phyloP scores from a whole-genome alignment of 2,888 invertebrate genomes.

The Tetranychus piercei region DNA sequence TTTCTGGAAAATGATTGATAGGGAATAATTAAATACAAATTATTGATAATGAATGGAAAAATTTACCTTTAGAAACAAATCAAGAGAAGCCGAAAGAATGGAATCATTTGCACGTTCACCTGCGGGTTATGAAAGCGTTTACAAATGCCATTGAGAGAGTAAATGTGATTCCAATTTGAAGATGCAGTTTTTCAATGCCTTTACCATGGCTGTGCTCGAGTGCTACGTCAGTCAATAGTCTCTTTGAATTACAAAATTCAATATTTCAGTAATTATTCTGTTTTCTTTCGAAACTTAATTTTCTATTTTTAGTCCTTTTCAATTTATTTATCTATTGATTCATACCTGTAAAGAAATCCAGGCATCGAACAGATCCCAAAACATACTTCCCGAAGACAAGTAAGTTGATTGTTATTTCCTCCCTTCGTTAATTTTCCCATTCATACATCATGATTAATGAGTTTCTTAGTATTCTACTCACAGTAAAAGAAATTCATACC shows the following conservation, averaged over 20 bases:
- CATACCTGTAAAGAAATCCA: conserved; percentile 80
- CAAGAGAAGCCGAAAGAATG: conserved; percentile 29
- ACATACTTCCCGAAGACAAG: conserved; percentile 46
- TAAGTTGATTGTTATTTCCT: conserved; percentile 20
- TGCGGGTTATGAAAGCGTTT: conserved; percentile 38
- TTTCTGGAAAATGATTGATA: too few species aligned
- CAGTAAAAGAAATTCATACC: conserved; percentile 18
- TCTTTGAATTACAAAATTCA: background rate
- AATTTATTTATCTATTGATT: conserved; percentile 63
- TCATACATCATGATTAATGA: background rate
- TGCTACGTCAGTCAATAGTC: conserved; percentile 43
- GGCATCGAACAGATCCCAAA: conserved; percentile 42
- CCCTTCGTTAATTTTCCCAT: background rate
- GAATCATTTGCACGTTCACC: conserved; percentile 33
- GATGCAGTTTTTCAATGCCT: conserved; percentile 58
- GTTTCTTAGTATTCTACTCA: background rate
- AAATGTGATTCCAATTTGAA: conserved; percentile 78
- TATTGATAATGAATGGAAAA: conserved; percentile 70
- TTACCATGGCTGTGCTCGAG: conserved; percentile 66
- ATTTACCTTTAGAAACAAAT: conserved; percentile 47
- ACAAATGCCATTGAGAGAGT: conserved; percentile 72
- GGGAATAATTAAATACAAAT: too few species aligned
- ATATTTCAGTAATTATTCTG: conserved; percentile 2
- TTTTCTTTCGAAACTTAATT: conserved; percentile 1
- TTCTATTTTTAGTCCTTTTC: conserved; percentile 44